Conservation (phyloP, 2,888 invertebrate species). For the Parnassius orleans region DNA sequence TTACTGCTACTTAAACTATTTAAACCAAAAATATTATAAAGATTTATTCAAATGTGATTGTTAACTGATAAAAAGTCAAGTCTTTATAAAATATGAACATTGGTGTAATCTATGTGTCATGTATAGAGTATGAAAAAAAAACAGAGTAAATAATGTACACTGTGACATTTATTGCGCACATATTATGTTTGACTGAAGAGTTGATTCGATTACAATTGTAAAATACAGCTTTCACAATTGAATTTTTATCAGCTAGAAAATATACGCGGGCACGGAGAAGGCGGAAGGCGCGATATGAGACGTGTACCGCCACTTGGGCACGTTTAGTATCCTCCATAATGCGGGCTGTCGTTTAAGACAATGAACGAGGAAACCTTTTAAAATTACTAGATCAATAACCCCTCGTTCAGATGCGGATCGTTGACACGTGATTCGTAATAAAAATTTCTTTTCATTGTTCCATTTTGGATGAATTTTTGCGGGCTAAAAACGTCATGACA, state of each 20-base stretch:
- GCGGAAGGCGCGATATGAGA: conserved; percentile 10
- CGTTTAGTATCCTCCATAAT: conserved; percentile 50
- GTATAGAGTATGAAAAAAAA: too few species aligned
- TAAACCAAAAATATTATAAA: too few species aligned
- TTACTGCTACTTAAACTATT: too few species aligned
- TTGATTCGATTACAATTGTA: conserved; percentile 48
- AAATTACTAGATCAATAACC: conserved; percentile 67
- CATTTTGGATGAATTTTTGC: too few species aligned
- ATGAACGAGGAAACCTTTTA: conserved; percentile 63
- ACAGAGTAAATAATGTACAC: too few species aligned
- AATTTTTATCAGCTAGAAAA: conserved; percentile 56
- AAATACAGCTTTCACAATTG: conserved; percentile 36
- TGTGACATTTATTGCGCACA: conserved; percentile 9
- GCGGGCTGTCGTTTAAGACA: conserved; percentile 59
- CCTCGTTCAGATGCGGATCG: conserved; percentile 55
- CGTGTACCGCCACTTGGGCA: conserved; percentile 58
- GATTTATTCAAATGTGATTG: too few species aligned
- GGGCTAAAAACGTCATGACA: too few species aligned
- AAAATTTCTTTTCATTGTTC: conserved; percentile 27
- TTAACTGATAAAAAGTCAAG: too few species aligned
- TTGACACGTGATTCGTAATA: conserved; percentile 58
- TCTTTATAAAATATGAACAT: too few species aligned
- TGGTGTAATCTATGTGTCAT: too few species aligned
- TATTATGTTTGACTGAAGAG: conserved; percentile 26
- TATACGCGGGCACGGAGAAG: conserved; percentile 22